Conservation (phyloP, 2,113 vertebrate genomes). For the Odocoileus virginianus region DNA sequence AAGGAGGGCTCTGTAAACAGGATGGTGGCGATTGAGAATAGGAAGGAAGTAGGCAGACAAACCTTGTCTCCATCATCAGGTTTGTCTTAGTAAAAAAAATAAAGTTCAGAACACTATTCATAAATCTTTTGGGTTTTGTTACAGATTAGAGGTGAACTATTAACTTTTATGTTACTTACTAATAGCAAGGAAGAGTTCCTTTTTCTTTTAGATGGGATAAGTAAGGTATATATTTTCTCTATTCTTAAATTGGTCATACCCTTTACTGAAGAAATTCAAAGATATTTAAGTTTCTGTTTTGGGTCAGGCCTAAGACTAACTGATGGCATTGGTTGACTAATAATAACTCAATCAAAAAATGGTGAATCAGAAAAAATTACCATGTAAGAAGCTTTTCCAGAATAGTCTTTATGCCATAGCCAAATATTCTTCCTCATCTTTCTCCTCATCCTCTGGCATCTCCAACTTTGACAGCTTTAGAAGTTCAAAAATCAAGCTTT, state of each 20-base stretch:
- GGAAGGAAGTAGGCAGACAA: neutral
- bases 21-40: neutral
- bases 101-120: neutral
- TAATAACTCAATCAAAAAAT: neutral
- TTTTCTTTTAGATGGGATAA: neutral
- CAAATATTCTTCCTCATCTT: neutral
- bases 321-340: neutral
- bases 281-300: neutral
- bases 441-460: neutral
- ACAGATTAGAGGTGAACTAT: neutral
- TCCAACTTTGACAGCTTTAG: neutral
- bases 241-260: neutral
- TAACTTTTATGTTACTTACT: neutral
- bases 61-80: neutral
- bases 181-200: neutral
- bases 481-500: neutral
- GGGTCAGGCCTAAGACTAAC: neutral
- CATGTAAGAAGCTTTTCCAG: neutral
- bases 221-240: neutral
- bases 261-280: slow-evolving; percentile 22
- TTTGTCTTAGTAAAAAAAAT: neutral
- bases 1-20: neutral
- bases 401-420: neutral
- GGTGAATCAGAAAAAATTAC: neutral
- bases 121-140: neutral